phyloP scores from a whole-genome alignment of 2,888 invertebrate species.

The Trilocha varians region DNA sequence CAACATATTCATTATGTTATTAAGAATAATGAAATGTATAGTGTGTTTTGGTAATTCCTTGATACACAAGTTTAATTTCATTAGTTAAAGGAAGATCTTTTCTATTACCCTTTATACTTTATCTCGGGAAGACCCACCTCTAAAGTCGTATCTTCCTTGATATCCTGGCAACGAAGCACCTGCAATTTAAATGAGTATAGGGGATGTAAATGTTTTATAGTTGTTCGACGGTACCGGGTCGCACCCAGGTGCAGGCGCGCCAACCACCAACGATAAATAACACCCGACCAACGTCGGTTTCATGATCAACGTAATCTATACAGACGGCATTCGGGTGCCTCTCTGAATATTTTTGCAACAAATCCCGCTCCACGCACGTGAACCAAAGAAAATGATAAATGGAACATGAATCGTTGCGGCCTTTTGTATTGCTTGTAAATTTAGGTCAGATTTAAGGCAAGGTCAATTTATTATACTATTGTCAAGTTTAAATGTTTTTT shows the following conservation, averaged over 20 bases:
- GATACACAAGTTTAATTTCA: too few relatives aligned
- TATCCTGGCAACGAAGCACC: too few relatives aligned
- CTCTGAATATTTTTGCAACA: slow-evolving; percentile 17
- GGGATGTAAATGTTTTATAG: slow-evolving; percentile 10
- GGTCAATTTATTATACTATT: background rate
- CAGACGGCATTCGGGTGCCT: slow-evolving; percentile 24
- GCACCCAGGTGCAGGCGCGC: slow-evolving; percentile 30
- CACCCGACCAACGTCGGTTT: slow-evolving; percentile 21
- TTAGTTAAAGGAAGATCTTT: too few relatives aligned
- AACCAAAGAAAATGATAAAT: slow-evolving; percentile 4
- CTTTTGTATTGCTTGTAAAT: background rate
- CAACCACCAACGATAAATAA: slow-evolving; percentile 35
- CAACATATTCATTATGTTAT: too few relatives aligned
- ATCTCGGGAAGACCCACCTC: too few relatives aligned
- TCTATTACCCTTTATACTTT: too few relatives aligned
- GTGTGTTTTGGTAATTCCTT: too few relatives aligned
- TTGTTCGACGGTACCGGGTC: slow-evolving; percentile 3
- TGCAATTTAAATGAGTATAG: background rate
- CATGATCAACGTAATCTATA: slow-evolving; percentile 35
- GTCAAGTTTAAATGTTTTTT: too few relatives aligned
- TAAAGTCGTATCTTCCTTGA: too few relatives aligned
- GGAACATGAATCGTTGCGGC: background rate
- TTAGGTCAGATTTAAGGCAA: background rate
- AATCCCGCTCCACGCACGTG: slow-evolving; percentile 8
- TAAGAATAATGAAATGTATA: too few relatives aligned